Base-by-base conservation (phyloP, 2,888 invertebrate genomes). In the Cancer borealis region DNA sequence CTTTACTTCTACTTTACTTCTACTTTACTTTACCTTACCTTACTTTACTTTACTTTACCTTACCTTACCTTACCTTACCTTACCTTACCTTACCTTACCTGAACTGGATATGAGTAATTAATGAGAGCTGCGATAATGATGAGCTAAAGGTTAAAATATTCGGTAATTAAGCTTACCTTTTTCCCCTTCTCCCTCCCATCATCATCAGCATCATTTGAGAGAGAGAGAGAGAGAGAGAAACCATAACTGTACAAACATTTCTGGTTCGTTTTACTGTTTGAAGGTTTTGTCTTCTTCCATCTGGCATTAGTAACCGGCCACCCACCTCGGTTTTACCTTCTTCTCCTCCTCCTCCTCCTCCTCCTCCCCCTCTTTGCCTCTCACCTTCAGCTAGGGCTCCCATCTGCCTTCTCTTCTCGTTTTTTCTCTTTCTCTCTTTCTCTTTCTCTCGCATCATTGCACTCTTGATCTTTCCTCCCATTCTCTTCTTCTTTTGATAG, bases 271-370 rank as follows among this genome's bases (percentile, higher is more conserved):
- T 30, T 8, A 30, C 8, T 26, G 21, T 79, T 79, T 79, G 26
- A 8, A 30, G n/a, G 45, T 47, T 21, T 66, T 21, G 66, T 54
- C 89, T 49, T 30, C 26, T 30, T 8, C 92, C 87, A 84, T 87
- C 49, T 92, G 54, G 84, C 87, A 54, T 26, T 47, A 10, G 87
- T 45, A 88, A 39, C 10, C 45, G 60, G 54, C 54, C 88, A 39
- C 92, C 84, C 92, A 79, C 92, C 84, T 26, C 91, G 39, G 30
- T 92, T 45, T 66, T 66, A 6, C 66, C n/a, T 66, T n/a, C n/a
- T 66, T n/a, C 66, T 84, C 79, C 10, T 49, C 30, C n/a, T 47
- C 90, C 26, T 26, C 5, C n/a, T 30, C 4, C 26, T 8, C 3
- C 73, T 73, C 73, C n/a, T n/a, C 73, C 12, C 0, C 26, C 45